Conservation (phyloP, 2,888 invertebrate genomes). For the Lissocephala sabroskyi region DNA sequence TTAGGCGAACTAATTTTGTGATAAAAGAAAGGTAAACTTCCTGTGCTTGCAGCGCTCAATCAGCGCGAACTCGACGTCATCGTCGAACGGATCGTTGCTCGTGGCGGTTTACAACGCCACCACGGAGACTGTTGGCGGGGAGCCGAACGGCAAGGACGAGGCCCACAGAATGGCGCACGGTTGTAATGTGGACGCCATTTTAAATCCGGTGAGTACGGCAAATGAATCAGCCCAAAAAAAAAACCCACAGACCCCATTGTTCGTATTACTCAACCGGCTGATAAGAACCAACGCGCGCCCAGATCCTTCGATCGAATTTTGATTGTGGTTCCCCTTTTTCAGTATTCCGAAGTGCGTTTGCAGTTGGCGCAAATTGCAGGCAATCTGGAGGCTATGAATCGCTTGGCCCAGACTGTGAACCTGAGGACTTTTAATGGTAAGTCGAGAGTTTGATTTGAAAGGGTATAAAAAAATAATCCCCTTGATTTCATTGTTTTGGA, state of each 20-base stretch:
- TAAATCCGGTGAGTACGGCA: slow-evolving; percentile 61
- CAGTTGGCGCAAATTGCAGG: slow-evolving; percentile 63
- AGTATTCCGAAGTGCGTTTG: slow-evolving; percentile 70
- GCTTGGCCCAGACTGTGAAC: slow-evolving; percentile 68
- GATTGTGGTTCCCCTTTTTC: slow-evolving; percentile 12
- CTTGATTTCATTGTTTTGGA: no score
- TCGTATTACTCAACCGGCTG: no score
- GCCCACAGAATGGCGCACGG: slow-evolving; percentile 53
- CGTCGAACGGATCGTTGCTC: slow-evolving; percentile 65
- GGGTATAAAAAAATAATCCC: not conserved
- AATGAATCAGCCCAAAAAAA: slow-evolving; percentile 20
- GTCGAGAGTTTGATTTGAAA: slow-evolving; percentile 13
- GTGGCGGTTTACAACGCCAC: slow-evolving; percentile 46
- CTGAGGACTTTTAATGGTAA: slow-evolving; percentile 69
- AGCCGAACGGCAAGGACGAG: slow-evolving; percentile 14
- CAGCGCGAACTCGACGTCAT: slow-evolving; percentile 54
- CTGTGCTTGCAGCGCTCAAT: slow-evolving; percentile 54
- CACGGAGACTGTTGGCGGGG: slow-evolving; percentile 34
- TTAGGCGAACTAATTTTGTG: no score
- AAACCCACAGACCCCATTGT: not conserved
- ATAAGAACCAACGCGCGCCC: no score
- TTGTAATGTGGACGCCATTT: slow-evolving; percentile 65
- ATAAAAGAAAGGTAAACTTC: no score
- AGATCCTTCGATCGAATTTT: no score
- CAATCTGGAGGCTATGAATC: slow-evolving; percentile 70